These are phyloP conservation scores for Drosophila auraria DNA, from an alignment of 1,140 invertebrate species.

Conservation along the genomic window DNA sequence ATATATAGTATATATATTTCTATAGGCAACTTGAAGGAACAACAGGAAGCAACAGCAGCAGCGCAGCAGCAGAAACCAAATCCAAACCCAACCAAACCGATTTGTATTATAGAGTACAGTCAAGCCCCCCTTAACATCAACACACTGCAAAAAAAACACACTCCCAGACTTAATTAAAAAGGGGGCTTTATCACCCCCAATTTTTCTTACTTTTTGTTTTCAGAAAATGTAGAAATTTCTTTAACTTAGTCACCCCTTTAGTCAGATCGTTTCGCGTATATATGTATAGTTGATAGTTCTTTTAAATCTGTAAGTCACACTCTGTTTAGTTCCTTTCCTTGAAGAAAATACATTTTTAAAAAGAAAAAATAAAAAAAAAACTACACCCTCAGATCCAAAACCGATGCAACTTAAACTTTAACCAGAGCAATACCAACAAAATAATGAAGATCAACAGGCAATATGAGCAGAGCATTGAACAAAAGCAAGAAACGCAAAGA, in stretches of 20 bases:
- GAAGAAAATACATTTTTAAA: conserved; percentile 34
- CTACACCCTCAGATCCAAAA: neutral
- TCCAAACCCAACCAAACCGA: conserved; percentile 9
- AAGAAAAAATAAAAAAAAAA: neutral
- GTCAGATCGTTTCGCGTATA: neutral
- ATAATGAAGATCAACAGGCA: conserved; percentile 26
- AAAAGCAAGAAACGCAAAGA: conserved; percentile 25
- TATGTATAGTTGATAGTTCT: conserved; percentile 15
- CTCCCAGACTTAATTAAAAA: conserved; percentile 21
- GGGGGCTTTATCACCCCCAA: neutral
- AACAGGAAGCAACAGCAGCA: conserved; percentile 28
- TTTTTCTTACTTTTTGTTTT: neutral
- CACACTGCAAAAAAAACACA: conserved; percentile 35
- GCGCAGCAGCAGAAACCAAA: conserved; percentile 10
- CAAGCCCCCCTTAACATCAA: conserved; percentile 23
- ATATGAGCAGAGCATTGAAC: conserved; percentile 42
- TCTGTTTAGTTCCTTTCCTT: conserved; percentile 12
- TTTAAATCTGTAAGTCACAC: conserved; percentile 12
- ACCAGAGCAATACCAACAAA: conserved; percentile 45
- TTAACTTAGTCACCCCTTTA: neutral
- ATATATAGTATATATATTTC: conserved; percentile 61
- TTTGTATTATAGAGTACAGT: conserved; percentile 64
- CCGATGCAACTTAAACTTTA: conserved; percentile 14
- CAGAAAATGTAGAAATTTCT: neutral
- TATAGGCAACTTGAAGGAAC: conserved; percentile 46